A percentile compares a stretch with the other conserved stretches of the same genome.
These are phyloP conservation scores for Paedocypris micromegethes DNA, from an alignment of 2,797 vertebrate genomes.

Conservation along the genomic window DNA sequence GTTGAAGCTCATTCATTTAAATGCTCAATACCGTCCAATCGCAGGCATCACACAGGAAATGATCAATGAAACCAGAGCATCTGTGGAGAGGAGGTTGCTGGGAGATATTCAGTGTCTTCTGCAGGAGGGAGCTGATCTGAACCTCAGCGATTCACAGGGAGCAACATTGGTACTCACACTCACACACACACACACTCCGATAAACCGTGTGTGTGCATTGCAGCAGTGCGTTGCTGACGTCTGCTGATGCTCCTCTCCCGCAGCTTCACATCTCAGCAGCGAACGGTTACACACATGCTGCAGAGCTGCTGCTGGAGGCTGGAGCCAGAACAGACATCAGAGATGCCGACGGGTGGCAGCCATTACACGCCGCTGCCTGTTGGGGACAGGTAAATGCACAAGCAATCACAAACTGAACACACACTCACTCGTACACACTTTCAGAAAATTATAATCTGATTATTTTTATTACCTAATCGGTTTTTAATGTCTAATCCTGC, in stretches of 20 bases:
- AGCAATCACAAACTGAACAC: slow-evolving; percentile 37
- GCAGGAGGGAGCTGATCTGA: slow-evolving; percentile 78
- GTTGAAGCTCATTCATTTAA: too few species aligned
- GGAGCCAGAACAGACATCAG: slow-evolving; percentile 82
- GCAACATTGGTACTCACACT: slow-evolving; percentile 83
- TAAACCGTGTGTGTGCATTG: background rate
- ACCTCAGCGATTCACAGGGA: slow-evolving; percentile 85
- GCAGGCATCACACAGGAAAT: slow-evolving; percentile 96
- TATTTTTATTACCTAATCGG: too few species aligned
- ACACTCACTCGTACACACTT: background rate
- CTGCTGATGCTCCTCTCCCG: too few species aligned
- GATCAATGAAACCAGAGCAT: slow-evolving; percentile 90
- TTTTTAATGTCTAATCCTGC: too few species aligned
- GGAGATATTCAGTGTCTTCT: slow-evolving; percentile 84
- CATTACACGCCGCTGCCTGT: slow-evolving; percentile 92
- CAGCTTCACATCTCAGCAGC: slow-evolving; percentile 92
- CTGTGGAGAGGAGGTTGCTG: slow-evolving; percentile 87
- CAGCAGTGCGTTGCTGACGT: too few species aligned
- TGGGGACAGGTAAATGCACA: slow-evolving; percentile 91
- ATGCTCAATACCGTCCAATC: too few species aligned
- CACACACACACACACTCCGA: background rate
- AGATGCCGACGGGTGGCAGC: slow-evolving; percentile 92
- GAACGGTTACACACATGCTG: slow-evolving; percentile 86
- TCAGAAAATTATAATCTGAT: background rate
- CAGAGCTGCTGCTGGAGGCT: slow-evolving; percentile 88